Percentiles rank a stretch among this genome's conserved stretches.
Conservation (phyloP, 2,888 invertebrate genomes). For the Iphiclides podalirius region DNA sequence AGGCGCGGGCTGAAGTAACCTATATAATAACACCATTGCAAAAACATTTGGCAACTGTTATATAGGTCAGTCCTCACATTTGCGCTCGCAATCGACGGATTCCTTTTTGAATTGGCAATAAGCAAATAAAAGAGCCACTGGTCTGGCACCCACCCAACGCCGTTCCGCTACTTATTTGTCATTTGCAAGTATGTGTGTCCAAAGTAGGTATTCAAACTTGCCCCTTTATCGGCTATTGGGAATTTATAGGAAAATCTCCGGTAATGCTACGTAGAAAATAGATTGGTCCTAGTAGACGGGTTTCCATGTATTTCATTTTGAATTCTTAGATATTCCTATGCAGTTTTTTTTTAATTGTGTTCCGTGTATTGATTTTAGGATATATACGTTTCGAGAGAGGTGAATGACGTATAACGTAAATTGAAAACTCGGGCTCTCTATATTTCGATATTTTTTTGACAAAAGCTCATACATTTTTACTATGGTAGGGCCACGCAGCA, state of each 20-base stretch:
- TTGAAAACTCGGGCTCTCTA: too few species aligned
- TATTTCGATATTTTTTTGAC: too few species aligned
- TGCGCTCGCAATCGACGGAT: conserved; percentile 18
- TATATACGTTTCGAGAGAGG: too few species aligned
- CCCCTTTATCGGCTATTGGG: background rate
- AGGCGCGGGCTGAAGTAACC: too few species aligned
- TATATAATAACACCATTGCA: conserved; percentile 4
- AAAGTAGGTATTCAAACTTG: conserved; percentile 1
- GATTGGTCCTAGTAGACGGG: background rate
- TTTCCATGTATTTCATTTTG: too few species aligned
- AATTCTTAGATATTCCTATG: too few species aligned
- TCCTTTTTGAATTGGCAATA: conserved; percentile 23
- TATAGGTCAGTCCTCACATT: conserved; percentile 21
- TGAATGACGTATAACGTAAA: too few species aligned
- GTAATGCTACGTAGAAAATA: background rate
- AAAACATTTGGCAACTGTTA: conserved; percentile 19
- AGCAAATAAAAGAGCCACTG: conserved; percentile 15
- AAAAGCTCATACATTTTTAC: too few species aligned
- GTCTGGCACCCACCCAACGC: conserved; percentile 17
- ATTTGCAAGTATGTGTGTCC: conserved; percentile 11
- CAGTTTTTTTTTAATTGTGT: too few species aligned
- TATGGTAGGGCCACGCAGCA: too few species aligned
- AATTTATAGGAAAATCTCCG: conserved; percentile 1
- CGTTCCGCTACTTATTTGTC: conserved; percentile 16
- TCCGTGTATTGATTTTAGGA: too few species aligned